These are phyloP conservation scores for Arctia plantaginis DNA, from an alignment of 2,888 invertebrate genomes.

Conservation along the genomic window DNA sequence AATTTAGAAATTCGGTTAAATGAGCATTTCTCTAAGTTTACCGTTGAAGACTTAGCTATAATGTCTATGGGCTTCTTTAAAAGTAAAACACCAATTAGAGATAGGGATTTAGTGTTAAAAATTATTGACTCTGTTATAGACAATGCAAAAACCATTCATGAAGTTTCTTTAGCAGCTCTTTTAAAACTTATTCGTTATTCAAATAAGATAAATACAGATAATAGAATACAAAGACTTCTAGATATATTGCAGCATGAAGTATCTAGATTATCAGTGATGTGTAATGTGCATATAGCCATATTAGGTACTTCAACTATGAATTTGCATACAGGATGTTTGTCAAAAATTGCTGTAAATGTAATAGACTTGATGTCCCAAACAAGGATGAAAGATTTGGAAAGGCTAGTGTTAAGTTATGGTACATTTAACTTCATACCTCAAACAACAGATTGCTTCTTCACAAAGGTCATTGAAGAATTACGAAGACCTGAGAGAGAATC, in stretches of 20 bases:
- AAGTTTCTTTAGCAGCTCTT: conserved; percentile 89
- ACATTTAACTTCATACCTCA: conserved; percentile 87
- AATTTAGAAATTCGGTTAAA: conserved; percentile 88
- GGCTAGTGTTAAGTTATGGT: conserved; percentile 87
- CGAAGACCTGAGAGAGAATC: conserved; percentile 78
- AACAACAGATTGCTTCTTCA: conserved; percentile 70
- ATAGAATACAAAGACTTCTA: conserved; percentile 82
- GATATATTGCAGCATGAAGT: conserved; percentile 85
- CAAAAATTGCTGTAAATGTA: conserved; percentile 83
- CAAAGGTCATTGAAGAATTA: conserved; percentile 81
- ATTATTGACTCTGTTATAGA: conserved; percentile 84
- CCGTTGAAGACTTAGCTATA: conserved; percentile 89
- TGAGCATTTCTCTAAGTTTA: conserved; percentile 84
- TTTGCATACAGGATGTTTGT: conserved; percentile 71
- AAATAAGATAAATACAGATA: conserved; percentile 71
- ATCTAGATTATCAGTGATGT: conserved; percentile 86
- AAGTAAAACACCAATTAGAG: conserved; percentile 88
- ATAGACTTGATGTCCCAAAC: conserved; percentile 75
- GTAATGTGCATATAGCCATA: conserved; percentile 89
- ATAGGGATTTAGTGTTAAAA: conserved; percentile 75
- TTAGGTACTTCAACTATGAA: conserved; percentile 84
- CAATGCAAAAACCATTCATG: conserved; percentile 85
- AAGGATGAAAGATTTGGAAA: conserved; percentile 92
- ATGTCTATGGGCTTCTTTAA: conserved; percentile 93
- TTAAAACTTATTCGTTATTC: conserved; percentile 89